Percentiles rank a stretch among this genome's conserved stretches.
These are phyloP conservation scores for Struthio camelus DNA, from an alignment of 2,113 vertebrate species.

Conservation along the genomic window DNA sequence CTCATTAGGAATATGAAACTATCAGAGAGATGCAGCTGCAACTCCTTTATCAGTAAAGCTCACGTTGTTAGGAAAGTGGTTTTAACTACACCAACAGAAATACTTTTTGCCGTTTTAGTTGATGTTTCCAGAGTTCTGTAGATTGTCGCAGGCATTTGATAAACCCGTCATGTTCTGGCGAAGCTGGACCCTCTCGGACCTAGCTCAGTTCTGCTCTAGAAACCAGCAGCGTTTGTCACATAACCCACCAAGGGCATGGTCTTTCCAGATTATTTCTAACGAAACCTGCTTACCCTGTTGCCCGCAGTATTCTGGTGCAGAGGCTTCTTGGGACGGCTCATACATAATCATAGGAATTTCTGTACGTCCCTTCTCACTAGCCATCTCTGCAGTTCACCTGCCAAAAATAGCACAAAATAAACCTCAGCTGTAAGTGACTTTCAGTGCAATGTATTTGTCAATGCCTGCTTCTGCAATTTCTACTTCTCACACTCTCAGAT, in stretches of 20 bases:
- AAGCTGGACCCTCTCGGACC: not conserved
- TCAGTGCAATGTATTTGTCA: not conserved
- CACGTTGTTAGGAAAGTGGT: not conserved
- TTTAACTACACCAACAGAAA: not conserved
- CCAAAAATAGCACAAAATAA: not conserved
- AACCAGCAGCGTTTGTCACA: accelerated
- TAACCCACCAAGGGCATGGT: not conserved
- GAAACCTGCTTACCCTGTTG: not conserved
- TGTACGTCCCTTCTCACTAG: not conserved
- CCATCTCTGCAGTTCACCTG: slow-evolving; percentile 23
- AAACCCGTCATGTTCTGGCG: not conserved
- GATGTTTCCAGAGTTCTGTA: not conserved
- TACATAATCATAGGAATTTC: slow-evolving; percentile 28
- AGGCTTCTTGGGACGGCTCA: not conserved
- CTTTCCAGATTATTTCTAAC: accelerated
- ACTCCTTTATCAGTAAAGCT: not conserved
- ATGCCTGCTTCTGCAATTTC: accelerated
- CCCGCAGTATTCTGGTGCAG: not conserved
- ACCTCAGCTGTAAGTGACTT: not conserved
- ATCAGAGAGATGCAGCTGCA: not conserved
- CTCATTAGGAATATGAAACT: not conserved
- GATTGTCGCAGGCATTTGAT: accelerated
- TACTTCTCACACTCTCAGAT: not conserved
- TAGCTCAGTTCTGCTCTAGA: not conserved
- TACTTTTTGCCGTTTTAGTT: not conserved